Evolutionary conservation across 2,797 vertebrate species (phyloP).

Genomic region (Fistularia commersonii): DNA sequence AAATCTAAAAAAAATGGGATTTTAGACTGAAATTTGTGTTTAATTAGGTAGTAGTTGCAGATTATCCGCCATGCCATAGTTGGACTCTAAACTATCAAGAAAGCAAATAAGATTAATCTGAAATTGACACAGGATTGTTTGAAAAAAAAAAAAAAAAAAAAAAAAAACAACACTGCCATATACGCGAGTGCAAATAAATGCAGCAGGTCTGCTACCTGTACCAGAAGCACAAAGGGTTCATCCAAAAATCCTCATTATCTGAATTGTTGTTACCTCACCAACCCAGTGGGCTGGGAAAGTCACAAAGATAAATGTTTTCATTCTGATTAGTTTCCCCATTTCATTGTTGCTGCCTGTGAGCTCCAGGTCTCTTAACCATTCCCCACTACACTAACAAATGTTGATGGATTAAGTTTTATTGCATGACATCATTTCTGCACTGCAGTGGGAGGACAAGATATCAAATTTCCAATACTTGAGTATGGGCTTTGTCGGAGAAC

Average conservation of each 20-base stretch:
- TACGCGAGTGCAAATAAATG: too few relatives aligned
- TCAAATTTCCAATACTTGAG: constrained; percentile 46
- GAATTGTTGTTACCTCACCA: constrained; percentile 29
- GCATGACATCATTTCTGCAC: constrained; percentile 52
- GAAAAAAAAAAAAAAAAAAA: too few relatives aligned
- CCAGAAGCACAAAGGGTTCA: constrained; percentile 13
- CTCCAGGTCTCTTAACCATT: constrained; percentile 32
- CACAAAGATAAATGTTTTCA: constrained; percentile 49
- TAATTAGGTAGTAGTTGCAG: too few relatives aligned
- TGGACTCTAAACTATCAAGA: too few relatives aligned
- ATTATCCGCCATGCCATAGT: too few relatives aligned
- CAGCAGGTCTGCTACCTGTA: too few relatives aligned
- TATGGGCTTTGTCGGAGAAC: constrained; percentile 21
- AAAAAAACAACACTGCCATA: too few relatives aligned
- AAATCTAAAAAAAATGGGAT: too few relatives aligned
- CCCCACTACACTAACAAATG: constrained; percentile 38
- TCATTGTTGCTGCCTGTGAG: constrained; percentile 32
- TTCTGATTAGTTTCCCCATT: constrained; percentile 53
- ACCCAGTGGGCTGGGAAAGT: constrained; percentile 9
- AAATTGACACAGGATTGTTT: too few relatives aligned
- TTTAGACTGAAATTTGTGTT: too few relatives aligned
- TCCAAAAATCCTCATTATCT: constrained; percentile 24
- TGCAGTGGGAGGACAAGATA: constrained; percentile 44
- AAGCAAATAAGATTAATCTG: too few relatives aligned
- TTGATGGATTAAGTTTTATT: constrained; percentile 57